These are phyloP conservation scores for Vulpes vulpes DNA, from an alignment of 2,113 vertebrate species.

Conservation along the genomic window DNA sequence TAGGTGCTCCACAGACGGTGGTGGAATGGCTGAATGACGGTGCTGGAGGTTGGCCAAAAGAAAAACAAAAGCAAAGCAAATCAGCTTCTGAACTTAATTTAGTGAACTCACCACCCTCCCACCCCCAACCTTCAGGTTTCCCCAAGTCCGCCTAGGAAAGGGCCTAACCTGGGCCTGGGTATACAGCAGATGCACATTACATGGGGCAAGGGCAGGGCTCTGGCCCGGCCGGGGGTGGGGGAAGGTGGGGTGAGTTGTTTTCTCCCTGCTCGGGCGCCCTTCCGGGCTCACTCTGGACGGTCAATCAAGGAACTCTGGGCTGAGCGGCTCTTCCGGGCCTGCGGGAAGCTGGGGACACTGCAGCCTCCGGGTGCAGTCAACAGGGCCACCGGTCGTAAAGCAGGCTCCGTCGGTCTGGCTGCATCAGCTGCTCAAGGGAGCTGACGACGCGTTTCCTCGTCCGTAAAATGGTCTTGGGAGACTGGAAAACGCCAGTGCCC, in stretches of 20 bases:
- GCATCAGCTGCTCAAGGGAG: neutral
- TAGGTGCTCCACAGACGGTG: neutral
- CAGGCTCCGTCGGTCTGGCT: neutral
- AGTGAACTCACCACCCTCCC: neutral
- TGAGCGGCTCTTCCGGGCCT: neutral
- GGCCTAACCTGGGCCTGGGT: neutral
- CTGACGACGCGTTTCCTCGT: neutral
- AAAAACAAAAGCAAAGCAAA: neutral
- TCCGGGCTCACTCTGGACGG: neutral
- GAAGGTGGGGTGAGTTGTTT: neutral
- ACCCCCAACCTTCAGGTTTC: neutral
- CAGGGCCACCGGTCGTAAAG: neutral
- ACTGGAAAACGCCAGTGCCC: neutral
- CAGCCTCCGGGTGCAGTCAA: neutral
- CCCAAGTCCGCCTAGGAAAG: neutral
- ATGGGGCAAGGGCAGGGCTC: neutral
- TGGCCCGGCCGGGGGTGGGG: too few relatives aligned
- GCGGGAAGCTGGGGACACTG: neutral
- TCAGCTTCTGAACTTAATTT: neutral
- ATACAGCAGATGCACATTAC: neutral
- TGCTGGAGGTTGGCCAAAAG: neutral
- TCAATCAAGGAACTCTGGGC: neutral
- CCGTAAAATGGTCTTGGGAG: neutral
- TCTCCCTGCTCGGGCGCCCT: neutral
- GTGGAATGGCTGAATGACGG: neutral